Evolutionary conservation across 2,888 invertebrate genomes (phyloP).

Genomic region (Euclidia mi): DNA sequence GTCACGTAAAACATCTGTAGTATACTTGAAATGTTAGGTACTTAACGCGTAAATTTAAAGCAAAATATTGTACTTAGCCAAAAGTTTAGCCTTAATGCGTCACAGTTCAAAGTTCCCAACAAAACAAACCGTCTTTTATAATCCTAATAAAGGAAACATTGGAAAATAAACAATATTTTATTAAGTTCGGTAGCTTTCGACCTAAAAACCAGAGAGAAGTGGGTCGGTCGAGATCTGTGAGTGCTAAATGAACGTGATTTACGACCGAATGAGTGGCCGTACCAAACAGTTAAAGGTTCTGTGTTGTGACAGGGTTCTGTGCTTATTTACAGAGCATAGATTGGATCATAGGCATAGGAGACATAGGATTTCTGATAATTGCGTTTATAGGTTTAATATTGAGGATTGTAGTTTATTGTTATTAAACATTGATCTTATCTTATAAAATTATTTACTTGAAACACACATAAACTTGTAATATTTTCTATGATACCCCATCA

Average conservation of each 20-base stretch:
- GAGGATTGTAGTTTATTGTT: too few relatives aligned
- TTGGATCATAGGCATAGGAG: background rate
- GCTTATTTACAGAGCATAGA: background rate
- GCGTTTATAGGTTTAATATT: too few relatives aligned
- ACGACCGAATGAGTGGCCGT: slow-evolving; percentile 30
- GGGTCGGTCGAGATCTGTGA: slow-evolving; percentile 63
- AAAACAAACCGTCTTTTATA: slow-evolving; percentile 65
- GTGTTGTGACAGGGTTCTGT: background rate
- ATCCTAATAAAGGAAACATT: slow-evolving; percentile 71
- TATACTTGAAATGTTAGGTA: too few relatives aligned
- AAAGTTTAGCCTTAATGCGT: too few relatives aligned
- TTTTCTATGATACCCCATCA: too few relatives aligned
- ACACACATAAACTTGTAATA: too few relatives aligned
- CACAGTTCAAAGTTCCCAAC: slow-evolving; percentile 9
- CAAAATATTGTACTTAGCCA: too few relatives aligned
- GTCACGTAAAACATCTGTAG: too few relatives aligned
- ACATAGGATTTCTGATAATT: background rate
- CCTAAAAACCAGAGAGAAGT: slow-evolving; percentile 77
- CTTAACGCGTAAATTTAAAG: too few relatives aligned
- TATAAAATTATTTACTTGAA: too few relatives aligned
- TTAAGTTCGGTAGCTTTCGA: slow-evolving; percentile 72
- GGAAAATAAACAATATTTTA: slow-evolving; percentile 80
- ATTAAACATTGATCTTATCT: too few relatives aligned
- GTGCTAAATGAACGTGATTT: slow-evolving; percentile 59
- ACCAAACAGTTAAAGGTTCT: slow-evolving; percentile 14